Base-by-base conservation (phyloP, 1,140 invertebrate species). In the Copidosoma floridanum region DNA sequence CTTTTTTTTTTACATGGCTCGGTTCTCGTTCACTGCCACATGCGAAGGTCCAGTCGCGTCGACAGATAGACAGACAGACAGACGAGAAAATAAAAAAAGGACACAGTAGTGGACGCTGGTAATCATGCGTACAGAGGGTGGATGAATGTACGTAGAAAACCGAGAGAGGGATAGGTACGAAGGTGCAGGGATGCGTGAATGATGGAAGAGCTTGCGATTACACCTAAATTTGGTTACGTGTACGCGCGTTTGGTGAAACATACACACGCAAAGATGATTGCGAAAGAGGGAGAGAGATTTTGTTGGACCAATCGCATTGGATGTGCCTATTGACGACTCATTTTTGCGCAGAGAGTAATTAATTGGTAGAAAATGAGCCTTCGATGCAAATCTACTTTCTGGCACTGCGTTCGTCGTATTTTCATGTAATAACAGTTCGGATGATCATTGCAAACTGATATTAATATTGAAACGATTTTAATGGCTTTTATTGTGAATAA, bases 161-260 rank as follows among this genome's bases (percentile, higher is more conserved):
- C n/a, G 26, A 21, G 47, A 7, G 20, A 23, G 35, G 12, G 24
- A 4, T 6, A 27, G 46, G 65, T 32, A 48, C 57, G 29, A 63
- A 51, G 55, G 64, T 21, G 65, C 57, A 63, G 41, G 68, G 65
- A 58, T 67, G 60, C 74, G 68, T 76, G 71, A 74, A 76, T 76
- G 74, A 76, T 76, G 59, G 74, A 76, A 57, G 67, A 66, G 38
- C 55, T 37, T 43, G 41, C 66, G 65, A 66, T 73, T 60, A 62
- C 66, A 37, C 35, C 59, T 64, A 71, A 73, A 73, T 75, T 75
- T 72, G 70, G 72, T 70, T 75, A 73, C 62, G 68, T 61, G 61
- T 50, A 4, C 20, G 32, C 20, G 32, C 14, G 21, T 20, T 38
- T 40, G 40, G 35, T 50, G 44, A 20, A 23, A 3, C 43, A n/a